A percentile compares a stretch with the other conserved stretches of the same genome.
Evolutionary conservation across 2,888 invertebrate species (phyloP).

Genomic region (Eupelmus urozonus): DNA sequence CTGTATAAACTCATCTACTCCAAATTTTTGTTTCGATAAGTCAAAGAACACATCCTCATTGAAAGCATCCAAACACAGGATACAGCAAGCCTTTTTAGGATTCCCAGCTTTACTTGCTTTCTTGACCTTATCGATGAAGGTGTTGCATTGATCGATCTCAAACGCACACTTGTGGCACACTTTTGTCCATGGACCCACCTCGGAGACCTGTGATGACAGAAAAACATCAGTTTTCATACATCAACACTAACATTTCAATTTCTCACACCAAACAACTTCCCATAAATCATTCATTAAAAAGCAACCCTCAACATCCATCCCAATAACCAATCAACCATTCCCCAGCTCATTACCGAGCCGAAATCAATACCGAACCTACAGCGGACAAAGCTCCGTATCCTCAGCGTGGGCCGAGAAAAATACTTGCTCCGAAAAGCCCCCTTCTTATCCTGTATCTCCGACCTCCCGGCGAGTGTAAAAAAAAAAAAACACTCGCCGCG

Average conservation of each 20-base stretch:
- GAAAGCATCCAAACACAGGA: conserved; percentile 65
- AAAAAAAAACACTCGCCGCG: too few relatives aligned
- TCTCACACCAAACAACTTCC: too few relatives aligned
- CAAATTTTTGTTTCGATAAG: conserved; percentile 63
- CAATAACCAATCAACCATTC: too few relatives aligned
- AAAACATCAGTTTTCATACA: not conserved
- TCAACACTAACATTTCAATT: too few relatives aligned
- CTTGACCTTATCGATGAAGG: conserved; percentile 70
- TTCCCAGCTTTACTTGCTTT: conserved; percentile 22
- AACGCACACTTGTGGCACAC: conserved; percentile 74
- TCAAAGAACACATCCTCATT: conserved; percentile 65
- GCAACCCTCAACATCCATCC: too few relatives aligned
- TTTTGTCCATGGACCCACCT: conserved; percentile 63
- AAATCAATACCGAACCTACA: too few relatives aligned
- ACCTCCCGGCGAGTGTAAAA: too few relatives aligned
- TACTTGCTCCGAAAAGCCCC: not conserved
- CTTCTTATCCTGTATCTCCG: too few relatives aligned
- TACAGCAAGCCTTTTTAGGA: conserved; percentile 24
- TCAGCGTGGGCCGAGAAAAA: not conserved
- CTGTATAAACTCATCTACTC: conserved; percentile 61
- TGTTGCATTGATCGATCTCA: conserved; percentile 71
- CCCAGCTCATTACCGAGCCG: too few relatives aligned
- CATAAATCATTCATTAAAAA: too few relatives aligned
- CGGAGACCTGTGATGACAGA: conserved; percentile 54
- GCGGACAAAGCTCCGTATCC: too few relatives aligned